Conservation (phyloP, 2,113 vertebrate species). For the Pseudonaja textilis region DNA sequence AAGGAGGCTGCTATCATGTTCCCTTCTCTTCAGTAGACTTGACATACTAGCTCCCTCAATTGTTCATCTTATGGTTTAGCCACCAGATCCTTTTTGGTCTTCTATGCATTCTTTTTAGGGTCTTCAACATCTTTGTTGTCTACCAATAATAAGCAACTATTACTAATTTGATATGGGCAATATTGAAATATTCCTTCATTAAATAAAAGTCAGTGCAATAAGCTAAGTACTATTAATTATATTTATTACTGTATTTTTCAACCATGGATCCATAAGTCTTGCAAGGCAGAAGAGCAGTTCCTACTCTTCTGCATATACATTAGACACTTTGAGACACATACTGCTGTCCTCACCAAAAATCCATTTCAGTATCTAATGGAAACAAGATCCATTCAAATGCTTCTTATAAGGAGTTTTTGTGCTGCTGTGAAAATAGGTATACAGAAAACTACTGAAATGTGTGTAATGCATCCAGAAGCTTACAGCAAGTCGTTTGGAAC, state of each 20-base stretch:
- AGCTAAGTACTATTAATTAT: neutral
- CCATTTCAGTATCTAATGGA: neutral
- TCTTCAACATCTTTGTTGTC: no score
- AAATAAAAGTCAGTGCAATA: neutral
- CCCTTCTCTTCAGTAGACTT: no score
- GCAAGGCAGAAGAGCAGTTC: neutral
- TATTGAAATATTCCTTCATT: neutral
- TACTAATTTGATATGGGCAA: neutral
- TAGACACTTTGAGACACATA: neutral
- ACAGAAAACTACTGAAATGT: neutral
- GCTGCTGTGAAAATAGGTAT: neutral
- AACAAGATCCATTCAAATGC: neutral
- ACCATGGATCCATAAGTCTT: neutral
- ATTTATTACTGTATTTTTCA: neutral
- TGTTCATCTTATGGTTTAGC: no score
- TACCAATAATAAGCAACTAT: neutral
- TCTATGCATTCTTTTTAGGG: no score
- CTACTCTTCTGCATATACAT: neutral
- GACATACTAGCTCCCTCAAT: no score
- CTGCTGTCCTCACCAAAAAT: conserved; percentile 9
- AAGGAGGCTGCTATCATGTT: no score
- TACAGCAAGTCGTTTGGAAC: conserved; percentile 2
- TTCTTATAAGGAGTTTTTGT: conserved; percentile 15
- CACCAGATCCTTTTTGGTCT: no score
- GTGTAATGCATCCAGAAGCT: conserved; percentile 4